Evolutionary conservation across 2,113 vertebrate genomes (phyloP).

Genomic region (Cepphus grylle): DNA sequence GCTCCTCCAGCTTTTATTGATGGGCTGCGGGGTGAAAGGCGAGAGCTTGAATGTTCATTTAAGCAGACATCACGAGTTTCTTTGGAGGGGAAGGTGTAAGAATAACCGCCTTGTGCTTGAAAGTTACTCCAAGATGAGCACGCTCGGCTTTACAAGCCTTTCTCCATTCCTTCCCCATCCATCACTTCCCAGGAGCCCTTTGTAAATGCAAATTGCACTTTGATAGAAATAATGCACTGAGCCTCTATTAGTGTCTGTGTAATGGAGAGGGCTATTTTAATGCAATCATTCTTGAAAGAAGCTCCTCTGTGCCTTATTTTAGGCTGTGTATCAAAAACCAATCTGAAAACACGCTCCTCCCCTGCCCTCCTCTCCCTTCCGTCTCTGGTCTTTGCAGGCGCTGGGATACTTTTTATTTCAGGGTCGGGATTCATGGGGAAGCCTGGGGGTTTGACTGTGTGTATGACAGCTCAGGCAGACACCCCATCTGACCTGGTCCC

Average conservation of each 20-base stretch:
- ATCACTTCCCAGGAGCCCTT: slow-evolving; percentile 63
- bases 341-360: background rate
- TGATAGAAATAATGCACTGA: slow-evolving; percentile 53
- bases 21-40: slow-evolving; percentile 70
- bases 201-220: slow-evolving; percentile 75
- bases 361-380: background rate
- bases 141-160: slow-evolving; percentile 34
- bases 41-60: slow-evolving; percentile 67
- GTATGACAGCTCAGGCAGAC: background rate
- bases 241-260: slow-evolving; percentile 55
- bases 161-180: slow-evolving; percentile 63
- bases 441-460: fast-evolving
- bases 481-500: fast-evolving
- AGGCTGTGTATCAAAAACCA: slow-evolving; percentile 59
- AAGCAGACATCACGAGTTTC: slow-evolving; percentile 37
- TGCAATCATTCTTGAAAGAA: slow-evolving; percentile 58
- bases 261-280: slow-evolving; percentile 65
- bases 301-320: background rate
- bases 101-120: slow-evolving; percentile 34
- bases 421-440: background rate
- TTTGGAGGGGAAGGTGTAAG: slow-evolving; percentile 57
- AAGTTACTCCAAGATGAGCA: slow-evolving; percentile 28
- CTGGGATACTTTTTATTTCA: background rate
- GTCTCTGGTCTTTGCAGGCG: background rate
- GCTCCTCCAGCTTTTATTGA: slow-evolving; percentile 69